These are phyloP conservation scores for Hydrotaea cyrtoneurina DNA, from an alignment of 2,888 invertebrate species.

Conservation along the genomic window DNA sequence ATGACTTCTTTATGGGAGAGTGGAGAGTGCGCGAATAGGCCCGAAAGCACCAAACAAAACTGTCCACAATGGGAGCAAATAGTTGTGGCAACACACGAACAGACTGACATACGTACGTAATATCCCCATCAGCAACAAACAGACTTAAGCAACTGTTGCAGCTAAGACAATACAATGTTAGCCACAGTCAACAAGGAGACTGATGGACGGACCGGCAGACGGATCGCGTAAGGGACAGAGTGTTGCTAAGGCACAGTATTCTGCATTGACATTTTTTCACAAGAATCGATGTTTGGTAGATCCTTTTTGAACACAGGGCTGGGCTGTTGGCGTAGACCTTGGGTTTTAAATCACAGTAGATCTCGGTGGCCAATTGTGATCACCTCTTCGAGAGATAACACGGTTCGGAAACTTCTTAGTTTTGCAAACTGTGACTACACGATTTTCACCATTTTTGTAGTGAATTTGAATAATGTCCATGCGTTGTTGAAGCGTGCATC, in stretches of 20 bases:
- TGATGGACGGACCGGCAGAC: slow-evolving; percentile 27
- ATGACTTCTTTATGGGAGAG: slow-evolving; percentile 33
- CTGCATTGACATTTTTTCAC: no score
- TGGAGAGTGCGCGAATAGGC: slow-evolving; percentile 20
- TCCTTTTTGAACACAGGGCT: no score
- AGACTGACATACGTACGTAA: slow-evolving; percentile 39
- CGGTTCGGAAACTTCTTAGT: no score
- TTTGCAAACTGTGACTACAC: no score
- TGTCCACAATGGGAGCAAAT: slow-evolving; percentile 70
- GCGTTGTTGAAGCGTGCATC: no score
- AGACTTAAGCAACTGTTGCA: slow-evolving; percentile 51
- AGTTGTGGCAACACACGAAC: slow-evolving; percentile 55
- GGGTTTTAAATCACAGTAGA: no score
- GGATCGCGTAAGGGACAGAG: background rate
- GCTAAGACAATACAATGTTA: slow-evolving; percentile 51
- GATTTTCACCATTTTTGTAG: no score
- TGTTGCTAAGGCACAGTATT: background rate
- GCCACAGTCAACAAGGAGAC: slow-evolving; percentile 36
- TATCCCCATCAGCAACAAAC: slow-evolving; percentile 38
- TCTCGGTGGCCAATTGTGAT: no score
- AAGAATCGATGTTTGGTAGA: no score
- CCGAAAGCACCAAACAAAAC: slow-evolving; percentile 41
- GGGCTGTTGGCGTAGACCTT: no score
- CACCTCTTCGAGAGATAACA: no score
- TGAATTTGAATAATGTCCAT: no score